Base-by-base conservation (phyloP, 2,113 vertebrate genomes). In the Chiloscyllium plagiosum region DNA sequence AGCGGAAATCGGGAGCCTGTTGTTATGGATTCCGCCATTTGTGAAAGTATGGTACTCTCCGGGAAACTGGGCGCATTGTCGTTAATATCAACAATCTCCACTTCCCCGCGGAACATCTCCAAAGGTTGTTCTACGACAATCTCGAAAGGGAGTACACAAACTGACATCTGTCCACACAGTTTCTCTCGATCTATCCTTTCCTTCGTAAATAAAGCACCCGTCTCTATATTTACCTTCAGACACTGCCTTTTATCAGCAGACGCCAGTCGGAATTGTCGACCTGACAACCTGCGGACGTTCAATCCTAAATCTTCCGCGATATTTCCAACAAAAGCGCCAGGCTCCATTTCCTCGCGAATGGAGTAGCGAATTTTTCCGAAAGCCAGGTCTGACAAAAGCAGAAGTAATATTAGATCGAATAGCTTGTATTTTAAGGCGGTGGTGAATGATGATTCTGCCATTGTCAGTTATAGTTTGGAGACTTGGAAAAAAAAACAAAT, bases 31-130 rank as follows among this genome's bases (percentile, higher is more conserved):
- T 98, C 98, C 8, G 96, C 96, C 0, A 98, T 97, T 83, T 97
- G 96, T 94, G 98, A 97, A 96, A 96, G 96, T 96, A 97, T 97
- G 80, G 97, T 97, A 72, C 96, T 96, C 95, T 97, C 97, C 8
- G 96, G 97, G 96, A 98, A 98, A 96, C 94, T 94, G 17, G 98
- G 98, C 17, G 89, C 37, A 68, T 93, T 93, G 19, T 93, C 89
- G 37, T 93, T 93, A 0, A 66, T 19, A 93, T 93, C 89, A 19
- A 93, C 17, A 93, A 93, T 66, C 61, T 66, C 61, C 61, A 66
- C 42, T 56, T 96, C 96, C n/a, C 87, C 87, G 72, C 87, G 87
- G 19, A n/a, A 56, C 15, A 93, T 37, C 56, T 93, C 61, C 61
- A 66, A 37, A 20, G 89, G 89, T 19, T 93, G 6, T 93, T 68